phyloP scores from a whole-genome alignment of 2,888 invertebrate genomes.

The Baronia brevicornis region DNA sequence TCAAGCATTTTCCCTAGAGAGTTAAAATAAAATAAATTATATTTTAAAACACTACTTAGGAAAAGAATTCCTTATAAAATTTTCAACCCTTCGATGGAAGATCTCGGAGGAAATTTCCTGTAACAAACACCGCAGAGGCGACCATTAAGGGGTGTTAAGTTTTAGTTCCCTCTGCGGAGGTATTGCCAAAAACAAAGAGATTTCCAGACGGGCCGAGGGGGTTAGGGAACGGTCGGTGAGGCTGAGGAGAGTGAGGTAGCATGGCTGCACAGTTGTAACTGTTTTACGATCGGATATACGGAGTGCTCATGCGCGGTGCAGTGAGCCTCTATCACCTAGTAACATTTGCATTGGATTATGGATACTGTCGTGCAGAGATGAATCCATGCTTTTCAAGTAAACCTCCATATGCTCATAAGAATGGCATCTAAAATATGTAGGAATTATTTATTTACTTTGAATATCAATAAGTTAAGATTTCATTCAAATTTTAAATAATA shows the following conservation, averaged over 20 bases:
- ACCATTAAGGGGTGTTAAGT: conserved; percentile 69
- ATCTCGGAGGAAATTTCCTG: conserved; percentile 19
- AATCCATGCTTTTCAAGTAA: no score
- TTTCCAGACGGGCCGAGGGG: conserved; percentile 41
- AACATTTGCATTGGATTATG: conserved; percentile 70
- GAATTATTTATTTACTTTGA: no score
- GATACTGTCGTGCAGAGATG: conserved; percentile 30
- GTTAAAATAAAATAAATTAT: conserved; percentile 1
- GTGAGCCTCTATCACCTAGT: conserved; percentile 36
- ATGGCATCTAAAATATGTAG: no score
- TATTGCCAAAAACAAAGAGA: conserved; percentile 69
- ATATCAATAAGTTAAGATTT: no score
- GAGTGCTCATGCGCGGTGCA: conserved; percentile 68
- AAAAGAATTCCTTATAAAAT: conserved; percentile 21
- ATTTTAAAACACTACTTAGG: conserved; percentile 4
- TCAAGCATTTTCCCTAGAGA: background rate
- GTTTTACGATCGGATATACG: conserved; percentile 70
- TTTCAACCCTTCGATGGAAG: conserved; percentile 42
- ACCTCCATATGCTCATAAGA: no score
- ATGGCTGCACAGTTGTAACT: conserved; percentile 50
- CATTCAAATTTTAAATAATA: no score
- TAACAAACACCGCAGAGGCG: conserved; percentile 44
- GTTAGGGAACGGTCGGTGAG: conserved; percentile 2
- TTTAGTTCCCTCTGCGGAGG: conserved; percentile 50
- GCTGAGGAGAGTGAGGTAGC: conserved; percentile 27